A percentile compares a stretch with the other conserved stretches of the same genome.
Evolutionary conservation across 2,797 vertebrate species (phyloP).

Genomic region (Pithecia hirsuta): DNA sequence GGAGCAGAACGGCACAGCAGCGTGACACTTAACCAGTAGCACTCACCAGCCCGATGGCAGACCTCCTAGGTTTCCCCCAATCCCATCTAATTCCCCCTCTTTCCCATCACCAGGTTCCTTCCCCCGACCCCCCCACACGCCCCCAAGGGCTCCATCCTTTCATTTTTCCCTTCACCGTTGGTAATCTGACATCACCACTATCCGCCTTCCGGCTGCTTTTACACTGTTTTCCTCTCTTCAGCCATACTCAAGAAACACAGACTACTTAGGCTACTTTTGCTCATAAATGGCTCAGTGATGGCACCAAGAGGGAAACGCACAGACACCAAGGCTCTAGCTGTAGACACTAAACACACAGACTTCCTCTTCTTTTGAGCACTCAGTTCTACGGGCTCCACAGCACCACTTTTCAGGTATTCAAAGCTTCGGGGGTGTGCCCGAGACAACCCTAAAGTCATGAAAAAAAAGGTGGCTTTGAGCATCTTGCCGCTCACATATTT

Average conservation of each 20-base stretch:
- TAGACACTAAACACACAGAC: neutral
- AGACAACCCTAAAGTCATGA: conserved; percentile 31
- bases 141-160: neutral
- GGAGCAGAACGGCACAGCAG: neutral
- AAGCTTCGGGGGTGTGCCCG: neutral
- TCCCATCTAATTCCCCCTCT: too few relatives aligned
- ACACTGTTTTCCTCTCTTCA: neutral
- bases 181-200: conserved; percentile 8
- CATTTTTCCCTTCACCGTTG: neutral
- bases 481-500: conserved; percentile 47
- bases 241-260: neutral
- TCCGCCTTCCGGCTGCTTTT: conserved; percentile 7
- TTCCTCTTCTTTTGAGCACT: conserved; percentile 34
- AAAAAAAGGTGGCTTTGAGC: conserved; percentile 41
- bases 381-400: conserved; percentile 14
- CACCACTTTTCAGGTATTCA: conserved; percentile 48
- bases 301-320: neutral
- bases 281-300: neutral
- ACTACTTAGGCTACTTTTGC: neutral
- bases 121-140: accelerated
- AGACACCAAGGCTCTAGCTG: neutral
- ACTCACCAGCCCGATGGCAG: neutral
- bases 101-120: neutral
- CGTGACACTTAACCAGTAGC: neutral
- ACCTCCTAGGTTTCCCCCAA: neutral